Percentiles rank a stretch among this genome's conserved stretches.
phyloP scores from a whole-genome alignment of 2,888 invertebrate species.

The Apotomis capreana region DNA sequence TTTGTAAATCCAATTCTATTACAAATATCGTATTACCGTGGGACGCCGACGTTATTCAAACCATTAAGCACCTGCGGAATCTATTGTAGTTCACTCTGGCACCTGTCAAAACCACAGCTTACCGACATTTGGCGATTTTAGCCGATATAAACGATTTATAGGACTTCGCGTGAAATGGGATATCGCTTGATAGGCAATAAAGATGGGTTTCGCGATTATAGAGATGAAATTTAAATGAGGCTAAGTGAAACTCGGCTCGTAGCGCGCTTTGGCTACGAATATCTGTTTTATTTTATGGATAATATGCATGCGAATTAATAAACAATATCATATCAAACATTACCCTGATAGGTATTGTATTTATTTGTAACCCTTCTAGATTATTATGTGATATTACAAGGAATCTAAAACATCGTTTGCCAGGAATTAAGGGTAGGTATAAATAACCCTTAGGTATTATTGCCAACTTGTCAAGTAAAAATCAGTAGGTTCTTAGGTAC shows the following conservation, averaged over 20 bases:
- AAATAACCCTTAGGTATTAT: no score
- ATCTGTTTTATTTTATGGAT: not conserved
- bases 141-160: constrained; percentile 11
- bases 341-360: no score
- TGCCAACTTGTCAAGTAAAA: no score
- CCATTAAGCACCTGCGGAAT: constrained; percentile 25
- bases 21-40: constrained; percentile 20
- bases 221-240: not conserved
- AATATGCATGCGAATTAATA: no score
- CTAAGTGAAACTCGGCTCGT: not conserved
- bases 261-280: not conserved
- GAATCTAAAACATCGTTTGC: no score
- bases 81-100: constrained; percentile 20
- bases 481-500: no score
- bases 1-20: constrained; percentile 1
- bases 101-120: constrained; percentile 31
- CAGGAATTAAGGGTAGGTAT: no score
- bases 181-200: not conserved
- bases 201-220: not conserved
- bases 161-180: not conserved
- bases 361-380: no score
- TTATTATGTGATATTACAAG: no score
- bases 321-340: no score
- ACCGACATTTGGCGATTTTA: constrained; percentile 2
- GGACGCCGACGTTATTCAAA: constrained; percentile 5